Evolutionary conservation across 2,113 vertebrate genomes (phyloP), one percentile per base, ranked within the genome.

Genomic region (Talpa occidentalis): DNA sequence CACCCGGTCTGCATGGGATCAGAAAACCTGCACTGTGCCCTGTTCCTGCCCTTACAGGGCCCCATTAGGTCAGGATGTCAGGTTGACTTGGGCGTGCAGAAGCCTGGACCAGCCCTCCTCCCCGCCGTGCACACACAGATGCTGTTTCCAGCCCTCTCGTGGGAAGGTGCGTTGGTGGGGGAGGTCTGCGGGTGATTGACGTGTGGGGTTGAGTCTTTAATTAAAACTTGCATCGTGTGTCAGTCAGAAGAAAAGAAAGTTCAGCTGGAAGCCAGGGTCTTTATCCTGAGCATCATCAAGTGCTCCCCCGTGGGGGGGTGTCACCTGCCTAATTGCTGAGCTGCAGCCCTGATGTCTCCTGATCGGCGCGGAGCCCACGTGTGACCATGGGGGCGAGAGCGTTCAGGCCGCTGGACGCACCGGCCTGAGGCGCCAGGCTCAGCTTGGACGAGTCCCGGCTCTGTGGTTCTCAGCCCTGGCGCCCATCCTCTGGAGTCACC

Each of bases 171-270:
- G 10, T 77, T 42, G 81, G 94, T 42, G 60, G 80, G 78, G 81
- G 73, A 82, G 86, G 82, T 54, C 95, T 94, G 72, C 21, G 0
- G 60, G 21, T 95, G 96, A 97, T 70, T 91, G 97, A 91, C 2
- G 16, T 95, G 94, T 93, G 95, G 85, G 91, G 88, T 78, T 95
- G 93, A 88, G 78, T 80, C 93, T 92, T 88, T 94, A 94, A 97
- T 96, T 97, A 97, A 93, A 85, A 66, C 24, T 4, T 22, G 17
- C 82, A 24, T 73, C 80, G 10, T n/a, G 40, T 93, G 82, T 79
- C 93, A 90, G 40, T 95, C 95, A 95, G 74, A 60, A 91, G 90
- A 78, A 88, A 94, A 44, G 93, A 60, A 78, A 91, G 92, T 94
- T 96, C 94, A 94, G 3, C 78, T n/a, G 6, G 0, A 54, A 93